Base-by-base conservation (phyloP, 2,797 vertebrate species). In the Lithobates sylvaticus region DNA sequence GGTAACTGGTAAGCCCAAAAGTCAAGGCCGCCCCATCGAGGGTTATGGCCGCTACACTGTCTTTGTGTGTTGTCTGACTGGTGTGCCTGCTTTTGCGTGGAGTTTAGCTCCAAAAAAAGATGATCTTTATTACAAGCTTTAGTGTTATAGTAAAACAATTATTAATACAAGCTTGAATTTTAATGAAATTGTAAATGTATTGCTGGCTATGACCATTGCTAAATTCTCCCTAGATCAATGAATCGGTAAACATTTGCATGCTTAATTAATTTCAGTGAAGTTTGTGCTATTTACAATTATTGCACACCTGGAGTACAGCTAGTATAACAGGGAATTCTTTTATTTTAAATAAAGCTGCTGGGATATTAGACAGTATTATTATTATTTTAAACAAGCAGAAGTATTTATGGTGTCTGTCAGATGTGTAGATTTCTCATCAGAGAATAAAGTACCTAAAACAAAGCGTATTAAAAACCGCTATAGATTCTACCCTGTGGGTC, bases 231-330 rank as follows among this genome's bases (percentile, higher is more conserved):
- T 21, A 50, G 42, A 47, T 68, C 10, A 47, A 2, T 42, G 29
- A 2, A 21, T 50, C 12, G 23, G 77, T 47, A 79, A 79, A 79
- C 77, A 69, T 69, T 79, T 79, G 47, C 27, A 79, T 5, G 61
- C 64, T 29, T 68, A 68, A 67, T 68, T 26, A 29, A 47, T 47
- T 67, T 26, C 18, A 29, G 5, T 68, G 16, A 27, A 47, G 27
- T 10, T 67, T 67, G 26, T 65, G 61, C n/a, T 67, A 67, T 67
- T 27, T 29, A 67, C 64, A 44, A 13, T 26, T 21, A 44, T n/a
- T 47, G 16, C 39, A 6, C 36, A 67, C 76, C 76, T 68, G 76
- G 26, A 79, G 6, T 15, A 18, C 21, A 13, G 10, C 5, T 9
- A 34, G 32, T 8, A 32, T 15, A 13, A 36, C 21, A 34, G 1